Base-by-base conservation (phyloP, 2,888 invertebrate species). In the Alloplasta piceator region DNA sequence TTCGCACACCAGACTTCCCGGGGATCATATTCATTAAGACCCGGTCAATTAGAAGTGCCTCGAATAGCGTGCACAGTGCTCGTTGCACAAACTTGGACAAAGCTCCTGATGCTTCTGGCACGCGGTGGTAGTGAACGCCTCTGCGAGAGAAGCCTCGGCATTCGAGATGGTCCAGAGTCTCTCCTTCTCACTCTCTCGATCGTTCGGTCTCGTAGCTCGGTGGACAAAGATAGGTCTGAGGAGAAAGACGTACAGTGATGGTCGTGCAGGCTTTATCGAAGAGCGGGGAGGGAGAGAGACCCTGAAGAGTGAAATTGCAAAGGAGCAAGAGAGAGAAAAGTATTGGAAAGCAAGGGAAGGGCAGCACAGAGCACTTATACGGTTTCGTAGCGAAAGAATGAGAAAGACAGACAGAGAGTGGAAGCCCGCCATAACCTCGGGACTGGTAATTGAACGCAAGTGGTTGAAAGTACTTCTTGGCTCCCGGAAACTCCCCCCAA, bases 361-460 rank as follows among this genome's bases (percentile, higher is more conserved):
- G 84, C 66, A 48, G 72, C 2, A 50, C 26, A 3, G 39, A 64
- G 68, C 64, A 76, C 74, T 83, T 52, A 50, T 80, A 80, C 46
- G 72, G 80, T 52, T 64, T 78, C 75, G 61, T 60, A 56, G 58
- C 56, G 50, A 52, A 71, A 64, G 83, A 78, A 66, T 56, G 48
- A 67, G 80, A 63, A 84, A 88, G 72, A 64, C 6, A 61, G 61
- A 70, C 67, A 68, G 71, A 60, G 77, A 39, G 80, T 78, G 58
- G 86, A 86, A 88, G 85, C 86, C 86, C 84, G 84, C 86, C 85
- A 89, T 89, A 89, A 89, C 87, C 89, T 87, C 89, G 85, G 85
- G 86, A 86, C 86, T 89, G 86, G 89, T 89, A 89, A 89, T 89
- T 89, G 89, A 89, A 89, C 89, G 89, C 89, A 89, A 89, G 89